Percentiles rank a stretch among this genome's conserved stretches.
These are phyloP conservation scores for Cremastobaeus sp. DNA, from an alignment of 2,888 invertebrate genomes.

Conservation along the genomic window DNA sequence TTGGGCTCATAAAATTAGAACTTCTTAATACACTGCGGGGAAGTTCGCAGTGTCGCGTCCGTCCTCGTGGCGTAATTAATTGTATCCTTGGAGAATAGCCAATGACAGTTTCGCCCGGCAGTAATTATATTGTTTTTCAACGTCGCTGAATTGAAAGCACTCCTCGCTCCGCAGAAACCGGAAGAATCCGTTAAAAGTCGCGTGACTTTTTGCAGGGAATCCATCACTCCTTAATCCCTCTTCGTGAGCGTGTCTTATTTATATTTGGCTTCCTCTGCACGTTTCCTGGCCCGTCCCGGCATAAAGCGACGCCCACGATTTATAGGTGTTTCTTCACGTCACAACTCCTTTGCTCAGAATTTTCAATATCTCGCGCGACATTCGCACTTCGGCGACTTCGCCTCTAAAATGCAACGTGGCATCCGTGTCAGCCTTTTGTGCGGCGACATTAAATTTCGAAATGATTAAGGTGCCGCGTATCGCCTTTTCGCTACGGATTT, in stretches of 20 bases:
- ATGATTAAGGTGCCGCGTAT: constrained; percentile 7
- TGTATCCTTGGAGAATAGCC: constrained; percentile 29
- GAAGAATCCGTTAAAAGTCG: no score
- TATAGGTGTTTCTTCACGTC: constrained; percentile 31
- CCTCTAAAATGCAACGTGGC: constrained; percentile 34
- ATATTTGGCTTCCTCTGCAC: constrained; percentile 21
- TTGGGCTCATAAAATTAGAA: constrained; percentile 51
- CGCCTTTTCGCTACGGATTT: constrained; percentile 21
- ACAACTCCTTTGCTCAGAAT: constrained; percentile 21
- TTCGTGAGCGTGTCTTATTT: constrained; percentile 8
- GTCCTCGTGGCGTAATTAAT: constrained; percentile 31
- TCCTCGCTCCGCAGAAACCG: no score
- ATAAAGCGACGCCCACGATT: constrained; percentile 25
- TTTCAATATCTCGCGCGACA: constrained; percentile 39
- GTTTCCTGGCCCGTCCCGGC: not conserved
- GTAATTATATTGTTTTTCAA: not conserved
- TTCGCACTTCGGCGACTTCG: constrained; percentile 27
- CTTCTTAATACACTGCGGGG: constrained; percentile 36
- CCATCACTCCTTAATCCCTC: not conserved
- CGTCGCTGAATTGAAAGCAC: not conserved
- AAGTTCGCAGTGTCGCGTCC: constrained; percentile 22
- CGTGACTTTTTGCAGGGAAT: not conserved
- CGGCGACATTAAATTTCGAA: constrained; percentile 33
- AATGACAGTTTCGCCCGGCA: not conserved
- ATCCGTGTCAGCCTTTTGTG: constrained; percentile 35